phyloP scores from a whole-genome alignment of 1,140 invertebrate genomes.

The Ceratosolen solmsi region DNA sequence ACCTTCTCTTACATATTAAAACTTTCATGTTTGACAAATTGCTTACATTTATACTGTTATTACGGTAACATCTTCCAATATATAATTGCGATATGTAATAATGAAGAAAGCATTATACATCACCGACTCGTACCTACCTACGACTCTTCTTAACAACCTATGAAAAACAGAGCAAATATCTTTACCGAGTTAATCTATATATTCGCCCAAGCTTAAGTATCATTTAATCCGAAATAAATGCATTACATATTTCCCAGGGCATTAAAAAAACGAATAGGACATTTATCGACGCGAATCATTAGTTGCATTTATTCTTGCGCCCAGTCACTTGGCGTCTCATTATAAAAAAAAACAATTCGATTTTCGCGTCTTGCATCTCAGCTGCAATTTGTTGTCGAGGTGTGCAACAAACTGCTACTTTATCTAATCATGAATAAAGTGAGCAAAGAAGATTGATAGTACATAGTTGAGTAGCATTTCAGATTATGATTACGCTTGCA shows the following conservation, averaged over 20 bases:
- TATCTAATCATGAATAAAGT: background rate
- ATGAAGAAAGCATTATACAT: background rate
- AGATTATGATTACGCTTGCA: constrained; percentile 1
- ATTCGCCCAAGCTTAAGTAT: background rate
- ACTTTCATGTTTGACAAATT: constrained; percentile 18
- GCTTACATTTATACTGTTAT: constrained; percentile 6
- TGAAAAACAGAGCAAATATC: background rate
- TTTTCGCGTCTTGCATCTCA: background rate
- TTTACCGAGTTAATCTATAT: background rate
- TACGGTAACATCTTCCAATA: constrained; percentile 16
- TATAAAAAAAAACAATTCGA: background rate
- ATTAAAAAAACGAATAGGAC: background rate
- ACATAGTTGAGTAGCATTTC: background rate
- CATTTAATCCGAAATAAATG: background rate
- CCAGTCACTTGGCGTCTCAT: too few relatives aligned
- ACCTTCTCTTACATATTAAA: background rate
- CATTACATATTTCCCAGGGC: background rate
- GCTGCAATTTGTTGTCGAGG: background rate
- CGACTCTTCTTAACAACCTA: background rate
- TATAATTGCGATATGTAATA: constrained; percentile 23
- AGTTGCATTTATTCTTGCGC: background rate
- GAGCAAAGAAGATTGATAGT: background rate
- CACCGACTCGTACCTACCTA: too few relatives aligned
- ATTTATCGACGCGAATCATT: background rate
- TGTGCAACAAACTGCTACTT: too few relatives aligned